Base-by-base conservation (phyloP, 2,888 invertebrate species). In the Agriotes lineatus region DNA sequence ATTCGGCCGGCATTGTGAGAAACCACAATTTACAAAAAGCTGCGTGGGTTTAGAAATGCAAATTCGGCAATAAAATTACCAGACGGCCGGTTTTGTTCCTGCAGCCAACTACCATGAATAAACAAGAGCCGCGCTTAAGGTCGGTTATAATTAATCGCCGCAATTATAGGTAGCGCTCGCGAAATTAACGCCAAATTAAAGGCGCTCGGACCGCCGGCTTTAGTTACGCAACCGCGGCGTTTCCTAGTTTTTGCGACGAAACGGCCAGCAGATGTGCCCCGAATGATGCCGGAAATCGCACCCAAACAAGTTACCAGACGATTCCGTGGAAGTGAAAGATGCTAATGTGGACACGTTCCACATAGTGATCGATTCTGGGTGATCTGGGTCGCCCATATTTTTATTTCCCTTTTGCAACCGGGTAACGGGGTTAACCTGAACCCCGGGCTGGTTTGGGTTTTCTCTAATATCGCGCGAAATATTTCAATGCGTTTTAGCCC, bases 11-110 rank as follows among this genome's bases (percentile, higher is more conserved):
- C 59, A 50, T 25, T 39, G 50, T 61, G n/a, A n/a, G n/a, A 48
- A 50, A 50, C 61, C 52, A 61, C 52, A 61, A 52, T 61, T 61
- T 52, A 61, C 42, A 61, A 25, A 60, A 59, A 50, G 39, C 16
- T 52, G 52, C 50, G 61, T 61, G 37, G 61, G 61, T 52, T 60
- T 60, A 35, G 42, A 61, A 61, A 61, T 61, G 61, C 61, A 61
- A 61, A 61, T 61, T 48, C 25, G 39, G 25, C 25, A 61, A 61
- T 48, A 61, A 61, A 50, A 10, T 37, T 61, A 33, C 39, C 22
- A 7, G 25, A 7, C 25, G 18, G 16, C 18, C 12, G 16, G 42
- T 42, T 42, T 42, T 25, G 25, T 25, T 39, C 12, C 37, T 39
- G 5, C 37, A 39, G 42, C 16, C 9, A 9, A 18, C 18, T 18